Conservation (phyloP, 2,113 vertebrate genomes). For the Cinclus mexicanus region DNA sequence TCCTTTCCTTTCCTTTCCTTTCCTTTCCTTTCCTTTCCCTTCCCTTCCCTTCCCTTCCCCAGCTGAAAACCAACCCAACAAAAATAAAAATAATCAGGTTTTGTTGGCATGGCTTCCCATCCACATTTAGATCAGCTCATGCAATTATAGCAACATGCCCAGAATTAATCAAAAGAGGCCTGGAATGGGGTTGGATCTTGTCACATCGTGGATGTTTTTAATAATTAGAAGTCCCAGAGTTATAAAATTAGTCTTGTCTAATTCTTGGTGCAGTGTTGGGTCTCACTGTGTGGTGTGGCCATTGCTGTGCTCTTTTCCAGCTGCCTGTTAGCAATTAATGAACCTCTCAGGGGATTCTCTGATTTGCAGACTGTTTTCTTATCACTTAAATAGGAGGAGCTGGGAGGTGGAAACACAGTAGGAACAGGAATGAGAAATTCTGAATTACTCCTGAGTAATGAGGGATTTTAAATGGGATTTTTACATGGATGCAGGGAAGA, state of each 20-base stretch:
- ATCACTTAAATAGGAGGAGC: neutral
- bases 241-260: neutral
- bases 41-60: neutral
- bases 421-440: neutral
- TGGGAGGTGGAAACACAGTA: neutral
- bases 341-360: neutral
- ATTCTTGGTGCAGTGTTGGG: neutral
- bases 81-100: accelerated
- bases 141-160: neutral
- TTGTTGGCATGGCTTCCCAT: neutral
- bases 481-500: neutral
- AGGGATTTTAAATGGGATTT: neutral
- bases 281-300: neutral
- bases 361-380: neutral
- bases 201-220: neutral
- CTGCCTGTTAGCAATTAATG: neutral
- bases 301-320: neutral
- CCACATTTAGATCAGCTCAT: neutral
- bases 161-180: neutral
- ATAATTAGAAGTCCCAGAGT: neutral
- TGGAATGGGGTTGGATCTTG: neutral
- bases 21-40: neutral
- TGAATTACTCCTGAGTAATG: neutral
- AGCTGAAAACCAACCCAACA: neutral
- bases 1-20: too few species aligned